Percentiles rank a stretch among this genome's conserved stretches.
Conservation (phyloP, 2,888 invertebrate species). For the Hirtodrosophila histrioides region DNA sequence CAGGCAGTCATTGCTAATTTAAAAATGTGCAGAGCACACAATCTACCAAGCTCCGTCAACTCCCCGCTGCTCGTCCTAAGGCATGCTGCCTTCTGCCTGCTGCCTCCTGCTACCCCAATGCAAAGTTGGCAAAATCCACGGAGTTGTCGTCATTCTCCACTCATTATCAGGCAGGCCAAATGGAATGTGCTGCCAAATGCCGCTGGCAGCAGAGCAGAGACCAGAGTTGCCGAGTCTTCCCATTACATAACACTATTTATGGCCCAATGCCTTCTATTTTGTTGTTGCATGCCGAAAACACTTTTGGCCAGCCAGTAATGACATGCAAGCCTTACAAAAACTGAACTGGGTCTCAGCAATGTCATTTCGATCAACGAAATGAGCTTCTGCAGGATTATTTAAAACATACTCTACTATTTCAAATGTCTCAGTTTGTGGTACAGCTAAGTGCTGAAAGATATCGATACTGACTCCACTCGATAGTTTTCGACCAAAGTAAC, state of each 20-base stretch:
- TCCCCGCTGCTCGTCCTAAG: too few relatives aligned
- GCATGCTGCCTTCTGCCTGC: too few relatives aligned
- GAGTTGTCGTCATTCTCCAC: constrained; percentile 23
- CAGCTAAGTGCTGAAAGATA: too few relatives aligned
- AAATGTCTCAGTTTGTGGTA: too few relatives aligned
- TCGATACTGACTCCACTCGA: too few relatives aligned
- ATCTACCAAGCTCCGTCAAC: constrained; percentile 3
- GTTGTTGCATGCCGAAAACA: constrained; percentile 25
- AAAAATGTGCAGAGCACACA: constrained; percentile 59
- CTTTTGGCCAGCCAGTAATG: constrained; percentile 4
- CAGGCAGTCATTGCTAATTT: constrained; percentile 33
- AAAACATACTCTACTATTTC: too few relatives aligned
- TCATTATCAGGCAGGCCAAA: constrained; percentile 42
- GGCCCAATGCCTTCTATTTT: neutral
- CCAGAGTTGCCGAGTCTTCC: constrained; percentile 26
- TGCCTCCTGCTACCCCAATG: constrained; percentile 19
- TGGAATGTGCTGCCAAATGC: constrained; percentile 24
- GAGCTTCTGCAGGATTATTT: too few relatives aligned
- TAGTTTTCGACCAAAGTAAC: too few relatives aligned
- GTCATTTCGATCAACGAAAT: too few relatives aligned
- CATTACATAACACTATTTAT: constrained; percentile 11
- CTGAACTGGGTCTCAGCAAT: too few relatives aligned
- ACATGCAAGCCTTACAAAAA: neutral
- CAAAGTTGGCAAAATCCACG: constrained; percentile 51
- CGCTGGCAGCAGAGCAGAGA: constrained; percentile 19